Evolutionary conservation across 2,113 vertebrate genomes (phyloP).

Genomic region (Nyctereutes procyonoides): DNA sequence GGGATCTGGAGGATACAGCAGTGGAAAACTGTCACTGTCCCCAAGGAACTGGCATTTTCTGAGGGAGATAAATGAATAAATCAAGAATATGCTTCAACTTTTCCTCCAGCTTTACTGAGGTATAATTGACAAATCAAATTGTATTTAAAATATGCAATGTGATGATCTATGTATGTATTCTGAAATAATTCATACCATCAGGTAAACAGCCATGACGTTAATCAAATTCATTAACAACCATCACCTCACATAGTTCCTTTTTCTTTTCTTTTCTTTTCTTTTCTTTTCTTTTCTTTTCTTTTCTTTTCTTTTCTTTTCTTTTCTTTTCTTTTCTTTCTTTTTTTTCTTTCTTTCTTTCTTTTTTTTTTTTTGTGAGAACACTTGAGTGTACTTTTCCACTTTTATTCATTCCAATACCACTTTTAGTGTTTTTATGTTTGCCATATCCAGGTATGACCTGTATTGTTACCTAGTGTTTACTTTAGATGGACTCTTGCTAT

Average conservation of each 20-base stretch:
- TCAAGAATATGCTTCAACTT: background rate
- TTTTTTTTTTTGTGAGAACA: background rate
- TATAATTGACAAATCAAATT: background rate
- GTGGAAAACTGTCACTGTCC: background rate
- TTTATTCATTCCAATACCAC: background rate
- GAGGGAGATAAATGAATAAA: background rate
- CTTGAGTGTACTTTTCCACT: background rate
- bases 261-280: background rate
- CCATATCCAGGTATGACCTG: background rate
- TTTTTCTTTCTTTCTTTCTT: background rate
- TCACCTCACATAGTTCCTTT: background rate
- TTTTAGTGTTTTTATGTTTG: background rate
- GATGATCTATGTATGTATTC: background rate
- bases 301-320: background rate
- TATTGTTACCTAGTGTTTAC: background rate
- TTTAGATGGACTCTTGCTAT: background rate
- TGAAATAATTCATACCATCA: background rate
- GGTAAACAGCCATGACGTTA: background rate
- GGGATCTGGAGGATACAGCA: background rate
- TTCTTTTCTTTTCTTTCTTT: too few relatives aligned
- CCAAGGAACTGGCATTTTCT: background rate
- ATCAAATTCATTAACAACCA: background rate
- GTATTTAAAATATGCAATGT: background rate
- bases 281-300: too few relatives aligned
- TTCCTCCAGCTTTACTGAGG: background rate